phyloP scores from a whole-genome alignment of 2,888 invertebrate genomes.

The Napeogenes sylphis region DNA sequence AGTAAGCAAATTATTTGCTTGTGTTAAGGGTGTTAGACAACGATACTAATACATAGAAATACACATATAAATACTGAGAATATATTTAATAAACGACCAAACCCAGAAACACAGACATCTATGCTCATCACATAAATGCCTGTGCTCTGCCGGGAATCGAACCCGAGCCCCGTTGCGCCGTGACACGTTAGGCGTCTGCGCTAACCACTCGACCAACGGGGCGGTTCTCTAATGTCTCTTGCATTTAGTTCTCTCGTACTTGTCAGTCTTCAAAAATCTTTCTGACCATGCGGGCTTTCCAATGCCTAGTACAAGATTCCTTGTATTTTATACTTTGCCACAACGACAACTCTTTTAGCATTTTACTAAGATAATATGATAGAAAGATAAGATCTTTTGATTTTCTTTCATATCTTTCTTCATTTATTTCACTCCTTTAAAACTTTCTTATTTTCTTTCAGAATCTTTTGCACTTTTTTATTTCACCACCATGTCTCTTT shows the following conservation, averaged over 20 bases:
- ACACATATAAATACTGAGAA: too few relatives aligned
- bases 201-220: too few relatives aligned
- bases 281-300: background rate
- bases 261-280: background rate
- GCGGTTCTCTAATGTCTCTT: background rate
- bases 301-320: background rate
- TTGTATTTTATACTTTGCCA: background rate
- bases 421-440: slow-evolving; percentile 10
- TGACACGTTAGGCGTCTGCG: too few relatives aligned
- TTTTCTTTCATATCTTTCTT: background rate
- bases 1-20: too few relatives aligned
- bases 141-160: too few relatives aligned
- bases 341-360: background rate
- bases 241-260: background rate
- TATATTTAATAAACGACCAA: too few relatives aligned
- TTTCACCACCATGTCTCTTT: slow-evolving; percentile 19
- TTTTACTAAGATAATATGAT: background rate
- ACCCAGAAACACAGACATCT: too few relatives aligned
- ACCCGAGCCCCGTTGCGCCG: too few relatives aligned
- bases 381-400: background rate
- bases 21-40: too few relatives aligned
- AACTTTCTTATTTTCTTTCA: slow-evolving; percentile 16
- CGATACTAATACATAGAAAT: too few relatives aligned
- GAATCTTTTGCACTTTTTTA: slow-evolving; percentile 12
- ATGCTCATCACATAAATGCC: too few relatives aligned